Base-by-base conservation (phyloP, 2,888 invertebrate species). In the Aromia moschata region DNA sequence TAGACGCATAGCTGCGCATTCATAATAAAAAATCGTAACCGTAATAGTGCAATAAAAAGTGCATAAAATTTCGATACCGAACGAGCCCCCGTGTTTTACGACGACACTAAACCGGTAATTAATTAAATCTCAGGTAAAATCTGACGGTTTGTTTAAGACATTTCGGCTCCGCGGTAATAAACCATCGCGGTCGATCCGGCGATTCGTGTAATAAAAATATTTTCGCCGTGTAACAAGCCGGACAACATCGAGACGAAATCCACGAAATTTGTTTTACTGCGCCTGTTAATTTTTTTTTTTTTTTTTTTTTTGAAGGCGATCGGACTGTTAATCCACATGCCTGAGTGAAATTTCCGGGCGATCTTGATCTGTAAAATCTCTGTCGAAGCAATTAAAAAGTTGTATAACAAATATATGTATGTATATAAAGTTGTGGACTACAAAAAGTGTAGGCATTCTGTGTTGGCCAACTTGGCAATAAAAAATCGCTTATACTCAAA, bases 151-250 rank as follows among this genome's bases (percentile, higher is more conserved):
- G 44, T 45, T 45, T 31, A 31, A 45, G 38, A 20, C 20, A 12
- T 49, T 12, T 20, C 16, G 36, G n/a, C 9, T 10, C n/a, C 3
- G 15, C 10, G 10, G 38, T 25, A 7, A 38, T 38, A 38, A 38
- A 49, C 11, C 25, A 30, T 25, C 38, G n/a, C 15, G 16, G 43
- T 37, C 31, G 54, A 54, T 36, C 54, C 37, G 44, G 44, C 44
- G 44, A 44, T 44, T 54, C 45, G 44, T 44, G 30, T 11, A 54
- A 54, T 54, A 43, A 54, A 49, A 54, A 15, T 36, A 31, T 36
- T n/a, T 44, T 17, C 30, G 41, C n/a, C 2, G 11, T n/a, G n/a
- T n/a, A n/a, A 12, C 17, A 15, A 15, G 16, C 33, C 20, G 30
- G 33, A 54, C 15, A 43, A 5, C 38, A 44, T 54, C 18, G 18